These are phyloP conservation scores for Molanna angustata DNA, from an alignment of 2,888 invertebrate species.

Conservation along the genomic window DNA sequence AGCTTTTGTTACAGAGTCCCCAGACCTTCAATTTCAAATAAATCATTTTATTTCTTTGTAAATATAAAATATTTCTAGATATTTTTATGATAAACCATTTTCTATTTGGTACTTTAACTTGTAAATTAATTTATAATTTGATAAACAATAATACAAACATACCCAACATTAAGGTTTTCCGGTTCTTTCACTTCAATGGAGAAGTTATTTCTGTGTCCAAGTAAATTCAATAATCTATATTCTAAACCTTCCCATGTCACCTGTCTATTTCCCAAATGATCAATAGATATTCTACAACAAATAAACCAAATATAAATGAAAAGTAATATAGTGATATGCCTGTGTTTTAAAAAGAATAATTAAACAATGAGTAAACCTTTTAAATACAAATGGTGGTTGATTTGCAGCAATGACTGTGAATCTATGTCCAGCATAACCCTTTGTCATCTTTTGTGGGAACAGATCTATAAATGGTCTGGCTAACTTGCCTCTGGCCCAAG, in stretches of 20 bases:
- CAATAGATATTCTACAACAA: slow-evolving; percentile 35
- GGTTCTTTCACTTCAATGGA: slow-evolving; percentile 67
- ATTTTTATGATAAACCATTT: neutral
- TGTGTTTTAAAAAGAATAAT: too few species aligned
- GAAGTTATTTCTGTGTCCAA: slow-evolving; percentile 67
- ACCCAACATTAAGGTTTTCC: slow-evolving; percentile 50
- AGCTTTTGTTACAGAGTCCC: slow-evolving; percentile 60
- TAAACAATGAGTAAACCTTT: slow-evolving; percentile 45
- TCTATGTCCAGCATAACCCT: slow-evolving; percentile 72
- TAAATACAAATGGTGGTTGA: slow-evolving; percentile 73
- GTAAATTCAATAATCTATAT: slow-evolving; percentile 59
- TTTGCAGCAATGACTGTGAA: slow-evolving; percentile 67
- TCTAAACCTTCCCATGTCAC: slow-evolving; percentile 73
- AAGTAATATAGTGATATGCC: neutral
- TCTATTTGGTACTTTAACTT: neutral
- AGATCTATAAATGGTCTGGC: slow-evolving; percentile 61
- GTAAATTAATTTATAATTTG: neutral
- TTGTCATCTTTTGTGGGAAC: slow-evolving; percentile 66
- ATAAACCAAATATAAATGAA: neutral
- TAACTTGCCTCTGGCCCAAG: slow-evolving; percentile 65
- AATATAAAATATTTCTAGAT: neutral
- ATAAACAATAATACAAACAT: slow-evolving; percentile 32
- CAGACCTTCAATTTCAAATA: slow-evolving; percentile 52
- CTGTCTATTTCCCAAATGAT: slow-evolving; percentile 49
- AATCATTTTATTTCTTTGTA: neutral